These are phyloP conservation scores for Morpho achilles DNA, from an alignment of 2,888 invertebrate species.

Conservation along the genomic window DNA sequence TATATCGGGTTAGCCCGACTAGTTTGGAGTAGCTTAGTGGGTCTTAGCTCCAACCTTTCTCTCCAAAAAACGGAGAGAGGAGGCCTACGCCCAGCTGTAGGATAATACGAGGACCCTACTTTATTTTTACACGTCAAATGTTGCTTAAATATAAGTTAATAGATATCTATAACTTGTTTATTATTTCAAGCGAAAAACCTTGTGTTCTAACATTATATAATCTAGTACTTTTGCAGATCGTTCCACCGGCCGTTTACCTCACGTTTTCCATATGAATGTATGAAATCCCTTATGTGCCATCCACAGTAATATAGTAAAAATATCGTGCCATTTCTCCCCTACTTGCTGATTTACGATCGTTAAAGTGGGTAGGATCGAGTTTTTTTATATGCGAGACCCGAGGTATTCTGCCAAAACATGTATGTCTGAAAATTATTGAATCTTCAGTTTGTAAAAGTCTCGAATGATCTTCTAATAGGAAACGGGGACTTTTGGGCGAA, in stretches of 20 bases:
- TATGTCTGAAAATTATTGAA: slow-evolving; percentile 11
- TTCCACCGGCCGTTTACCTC: slow-evolving; percentile 21
- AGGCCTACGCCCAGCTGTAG: no score
- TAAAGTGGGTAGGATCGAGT: slow-evolving; percentile 32
- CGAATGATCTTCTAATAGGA: no score
- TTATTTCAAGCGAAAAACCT: neutral
- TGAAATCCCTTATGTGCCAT: slow-evolving; percentile 38
- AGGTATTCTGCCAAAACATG: slow-evolving; percentile 24
- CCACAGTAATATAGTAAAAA: slow-evolving; percentile 37
- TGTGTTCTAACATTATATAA: slow-evolving; percentile 16
- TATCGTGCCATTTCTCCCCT: slow-evolving; percentile 34
- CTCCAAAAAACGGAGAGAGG: no score
- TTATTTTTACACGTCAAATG: no score
- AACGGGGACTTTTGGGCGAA: no score
- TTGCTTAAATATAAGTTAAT: no score
- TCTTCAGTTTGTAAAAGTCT: slow-evolving; percentile 7
- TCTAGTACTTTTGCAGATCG: slow-evolving; percentile 21
- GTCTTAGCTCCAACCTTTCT: no score
- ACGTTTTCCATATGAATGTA: slow-evolving; percentile 38
- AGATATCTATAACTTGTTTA: no score
- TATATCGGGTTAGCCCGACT: no score
- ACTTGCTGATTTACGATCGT: slow-evolving; percentile 32
- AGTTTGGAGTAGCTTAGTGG: no score
- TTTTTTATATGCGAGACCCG: slow-evolving; percentile 26
- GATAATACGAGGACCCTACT: no score